Percentiles rank a stretch among this genome's conserved stretches.
Conservation (phyloP, 2,113 vertebrate species). For the Rhombomys opimus region DNA sequence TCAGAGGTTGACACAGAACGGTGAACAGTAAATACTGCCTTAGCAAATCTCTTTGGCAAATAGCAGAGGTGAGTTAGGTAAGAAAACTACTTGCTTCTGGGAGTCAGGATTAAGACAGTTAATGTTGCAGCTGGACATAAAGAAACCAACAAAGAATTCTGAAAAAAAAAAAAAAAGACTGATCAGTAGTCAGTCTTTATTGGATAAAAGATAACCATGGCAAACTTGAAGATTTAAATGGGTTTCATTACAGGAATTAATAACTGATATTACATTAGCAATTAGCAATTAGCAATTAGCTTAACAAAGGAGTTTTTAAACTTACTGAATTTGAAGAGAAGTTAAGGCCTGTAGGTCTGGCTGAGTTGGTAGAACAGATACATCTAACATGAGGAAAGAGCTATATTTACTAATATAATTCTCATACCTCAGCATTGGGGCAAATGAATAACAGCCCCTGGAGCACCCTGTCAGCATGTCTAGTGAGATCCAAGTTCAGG, state of each 20-base stretch:
- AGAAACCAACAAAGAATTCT: background rate
- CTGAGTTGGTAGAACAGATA: too few relatives aligned
- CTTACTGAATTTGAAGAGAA: background rate
- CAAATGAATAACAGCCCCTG: background rate
- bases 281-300: background rate
- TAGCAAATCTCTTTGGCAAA: background rate
- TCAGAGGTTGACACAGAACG: background rate
- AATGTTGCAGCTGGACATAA: background rate
- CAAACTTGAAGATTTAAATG: background rate
- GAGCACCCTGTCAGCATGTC: too few relatives aligned
- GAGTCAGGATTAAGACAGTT: background rate
- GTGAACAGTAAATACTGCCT: background rate
- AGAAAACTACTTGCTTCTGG: rapidly evolving
- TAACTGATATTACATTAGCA: background rate
- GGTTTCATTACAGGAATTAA: background rate
- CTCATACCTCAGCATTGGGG: background rate
- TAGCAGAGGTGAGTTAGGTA: background rate
- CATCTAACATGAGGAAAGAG: background rate
- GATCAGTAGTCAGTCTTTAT: background rate
- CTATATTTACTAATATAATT: background rate
- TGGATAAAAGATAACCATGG: background rate
- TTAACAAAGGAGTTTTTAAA: background rate
- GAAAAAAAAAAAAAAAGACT: background rate
- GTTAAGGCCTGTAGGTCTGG: background rate
- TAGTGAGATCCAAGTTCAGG: background rate